Evolutionary conservation across 2,888 invertebrate genomes (phyloP).

Genomic region (Thysanoteuthis rhombus): DNA sequence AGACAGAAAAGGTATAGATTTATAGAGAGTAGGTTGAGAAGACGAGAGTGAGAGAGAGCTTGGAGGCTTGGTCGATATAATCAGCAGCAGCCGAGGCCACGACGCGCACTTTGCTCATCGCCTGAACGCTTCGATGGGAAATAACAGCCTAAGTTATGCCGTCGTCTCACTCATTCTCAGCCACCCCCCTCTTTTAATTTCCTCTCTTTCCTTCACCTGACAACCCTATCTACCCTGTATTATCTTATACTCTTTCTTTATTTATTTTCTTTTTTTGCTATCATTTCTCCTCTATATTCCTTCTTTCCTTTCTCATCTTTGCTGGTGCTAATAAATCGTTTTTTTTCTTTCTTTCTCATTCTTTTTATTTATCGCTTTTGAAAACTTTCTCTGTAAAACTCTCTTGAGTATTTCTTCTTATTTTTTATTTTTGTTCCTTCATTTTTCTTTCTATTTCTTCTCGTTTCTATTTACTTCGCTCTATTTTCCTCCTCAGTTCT

Average conservation of each 20-base stretch:
- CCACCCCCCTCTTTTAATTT: background rate
- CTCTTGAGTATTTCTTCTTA: no score
- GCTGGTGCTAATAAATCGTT: background rate
- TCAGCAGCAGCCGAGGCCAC: background rate
- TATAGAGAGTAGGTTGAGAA: background rate
- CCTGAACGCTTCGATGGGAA: slow-evolving; percentile 12
- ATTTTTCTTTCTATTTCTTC: no score
- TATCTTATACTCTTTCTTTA: background rate
- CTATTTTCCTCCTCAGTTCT: no score
- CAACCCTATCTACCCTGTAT: background rate
- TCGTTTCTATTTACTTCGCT: no score
- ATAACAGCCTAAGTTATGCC: background rate
- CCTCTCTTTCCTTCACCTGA: background rate
- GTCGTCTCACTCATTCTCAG: no score
- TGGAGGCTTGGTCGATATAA: background rate
- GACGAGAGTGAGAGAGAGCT: background rate
- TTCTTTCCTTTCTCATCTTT: background rate
- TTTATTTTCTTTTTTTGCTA: background rate
- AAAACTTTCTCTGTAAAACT: background rate
- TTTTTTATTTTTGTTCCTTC: no score
- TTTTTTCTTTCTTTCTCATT: background rate
- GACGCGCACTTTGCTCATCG: background rate
- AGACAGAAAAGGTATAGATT: background rate
- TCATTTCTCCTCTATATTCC: background rate
- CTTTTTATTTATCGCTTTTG: background rate